Percentiles rank a stretch among this genome's conserved stretches.
phyloP scores from a whole-genome alignment of 2,888 invertebrate genomes.

The Nephrotoma flavescens region DNA sequence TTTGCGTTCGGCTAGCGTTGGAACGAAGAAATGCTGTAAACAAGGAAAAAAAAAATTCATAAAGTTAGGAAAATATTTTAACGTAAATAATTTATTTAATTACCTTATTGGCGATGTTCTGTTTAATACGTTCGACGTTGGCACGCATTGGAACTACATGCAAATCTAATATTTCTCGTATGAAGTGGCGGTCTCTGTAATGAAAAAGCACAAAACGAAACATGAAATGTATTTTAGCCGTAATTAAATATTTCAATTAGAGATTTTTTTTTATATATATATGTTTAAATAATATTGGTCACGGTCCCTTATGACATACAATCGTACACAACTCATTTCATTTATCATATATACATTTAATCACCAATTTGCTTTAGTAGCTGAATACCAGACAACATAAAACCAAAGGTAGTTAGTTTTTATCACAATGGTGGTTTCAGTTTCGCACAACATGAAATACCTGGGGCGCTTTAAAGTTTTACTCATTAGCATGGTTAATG shows the following conservation, averaged over 20 bases:
- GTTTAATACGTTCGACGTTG: slow-evolving; percentile 58
- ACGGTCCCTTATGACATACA: background rate
- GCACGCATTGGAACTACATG: slow-evolving; percentile 67
- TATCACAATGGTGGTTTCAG: too few relatives aligned
- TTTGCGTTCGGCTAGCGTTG: slow-evolving; percentile 55
- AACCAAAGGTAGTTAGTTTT: too few relatives aligned
- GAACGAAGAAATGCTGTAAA: slow-evolving; percentile 57
- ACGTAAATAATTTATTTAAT: slow-evolving; percentile 15
- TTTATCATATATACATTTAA: too few relatives aligned
- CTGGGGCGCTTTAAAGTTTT: too few relatives aligned
- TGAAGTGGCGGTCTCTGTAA: slow-evolving; percentile 26
- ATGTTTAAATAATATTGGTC: too few relatives aligned
- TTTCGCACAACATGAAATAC: too few relatives aligned
- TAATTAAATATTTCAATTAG: too few relatives aligned
- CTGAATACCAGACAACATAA: too few relatives aligned
- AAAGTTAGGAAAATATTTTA: background rate
- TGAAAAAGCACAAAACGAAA: background rate
- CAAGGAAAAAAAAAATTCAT: background rate
- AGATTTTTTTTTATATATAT: too few relatives aligned
- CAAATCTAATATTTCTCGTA: slow-evolving; percentile 64
- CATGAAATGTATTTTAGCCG: background rate
- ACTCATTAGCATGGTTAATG: too few relatives aligned
- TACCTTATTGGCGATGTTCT: slow-evolving; percentile 57
- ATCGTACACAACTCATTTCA: background rate
- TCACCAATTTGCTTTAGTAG: too few relatives aligned